Conservation (phyloP, 2,888 invertebrate species). For the Xylocampa areola region DNA sequence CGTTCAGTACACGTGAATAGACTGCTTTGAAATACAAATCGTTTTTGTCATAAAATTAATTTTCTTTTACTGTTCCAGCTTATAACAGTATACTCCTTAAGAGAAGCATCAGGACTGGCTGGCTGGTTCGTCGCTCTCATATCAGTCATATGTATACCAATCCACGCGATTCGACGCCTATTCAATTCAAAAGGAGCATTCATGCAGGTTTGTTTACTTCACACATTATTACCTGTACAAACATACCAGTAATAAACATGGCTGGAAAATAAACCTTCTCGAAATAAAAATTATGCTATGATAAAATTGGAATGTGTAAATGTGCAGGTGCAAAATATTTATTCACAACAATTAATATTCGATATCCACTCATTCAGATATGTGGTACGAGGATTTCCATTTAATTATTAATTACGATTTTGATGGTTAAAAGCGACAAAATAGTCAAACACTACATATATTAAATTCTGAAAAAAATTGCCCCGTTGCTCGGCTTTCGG, state of each 20-base stretch:
- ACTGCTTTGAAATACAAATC: no score
- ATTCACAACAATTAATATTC: conserved; percentile 29
- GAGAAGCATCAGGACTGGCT: conserved; percentile 88
- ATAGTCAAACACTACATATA: no score
- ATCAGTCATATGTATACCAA: conserved; percentile 94
- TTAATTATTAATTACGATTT: no score
- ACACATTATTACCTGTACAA: conserved; percentile 34
- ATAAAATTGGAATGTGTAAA: conserved; percentile 25
- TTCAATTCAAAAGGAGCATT: conserved; percentile 82
- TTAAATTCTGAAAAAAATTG: no score
- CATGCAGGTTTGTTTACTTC: conserved; percentile 73
- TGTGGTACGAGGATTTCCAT: no score
- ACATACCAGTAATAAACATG: conserved; percentile 46
- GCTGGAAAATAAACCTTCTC: conserved; percentile 32
- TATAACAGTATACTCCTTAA: conserved; percentile 90
- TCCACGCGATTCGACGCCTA: conserved; percentile 88
- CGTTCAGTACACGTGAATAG: no score
- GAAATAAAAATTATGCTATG: conserved; percentile 26
- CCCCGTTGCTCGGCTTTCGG: no score
- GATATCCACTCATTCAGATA: conserved; percentile 11
- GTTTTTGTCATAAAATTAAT: no score
- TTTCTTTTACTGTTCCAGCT: conserved; percentile 82
- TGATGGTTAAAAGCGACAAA: no score
- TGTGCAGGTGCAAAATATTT: conserved; percentile 42
- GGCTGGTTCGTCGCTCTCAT: conserved; percentile 91